These are phyloP conservation scores for Platygyra sinensis DNA, from an alignment of 64 coral and sea anemone genomes.

Conservation along the genomic window DNA sequence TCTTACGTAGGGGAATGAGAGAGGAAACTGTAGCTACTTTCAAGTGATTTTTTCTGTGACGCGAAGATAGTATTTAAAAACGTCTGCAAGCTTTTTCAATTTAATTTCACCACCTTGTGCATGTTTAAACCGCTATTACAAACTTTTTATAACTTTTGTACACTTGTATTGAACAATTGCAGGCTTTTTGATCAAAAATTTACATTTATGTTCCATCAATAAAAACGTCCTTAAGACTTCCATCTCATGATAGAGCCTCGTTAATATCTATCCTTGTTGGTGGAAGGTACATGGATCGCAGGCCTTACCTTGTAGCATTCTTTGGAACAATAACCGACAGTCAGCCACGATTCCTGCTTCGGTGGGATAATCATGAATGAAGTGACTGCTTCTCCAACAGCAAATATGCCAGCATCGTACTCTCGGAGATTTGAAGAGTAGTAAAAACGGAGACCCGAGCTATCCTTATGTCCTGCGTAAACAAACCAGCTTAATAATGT, in stretches of 20 bases:
- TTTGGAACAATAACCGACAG: constrained; percentile 60
- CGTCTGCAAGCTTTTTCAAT: neutral
- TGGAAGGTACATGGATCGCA: neutral
- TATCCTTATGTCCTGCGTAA: constrained; percentile 47
- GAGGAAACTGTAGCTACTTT: no score
- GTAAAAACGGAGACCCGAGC: constrained; percentile 56
- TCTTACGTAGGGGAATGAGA: no score
- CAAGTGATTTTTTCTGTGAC: no score
- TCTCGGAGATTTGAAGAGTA: constrained; percentile 48
- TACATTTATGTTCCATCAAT: no score
- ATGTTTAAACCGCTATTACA: no score
- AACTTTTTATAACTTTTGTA: no score
- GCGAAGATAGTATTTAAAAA: no score
- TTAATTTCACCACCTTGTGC: no score
- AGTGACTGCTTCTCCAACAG: neutral
- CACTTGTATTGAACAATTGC: no score
- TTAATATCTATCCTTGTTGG: neutral
- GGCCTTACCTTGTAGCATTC: constrained; percentile 4
- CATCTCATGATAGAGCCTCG: no score
- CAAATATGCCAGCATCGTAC: constrained; percentile 66
- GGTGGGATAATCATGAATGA: constrained; percentile 47
- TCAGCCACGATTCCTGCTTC: constrained; percentile 42
- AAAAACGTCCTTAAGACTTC: no score
- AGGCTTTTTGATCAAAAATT: no score
- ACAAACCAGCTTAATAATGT: neutral